A percentile compares a stretch with the other conserved stretches of the same genome.
These are phyloP conservation scores for Latrodectus geometricus DNA, from an alignment of 1,140 invertebrate genomes.

Conservation along the genomic window DNA sequence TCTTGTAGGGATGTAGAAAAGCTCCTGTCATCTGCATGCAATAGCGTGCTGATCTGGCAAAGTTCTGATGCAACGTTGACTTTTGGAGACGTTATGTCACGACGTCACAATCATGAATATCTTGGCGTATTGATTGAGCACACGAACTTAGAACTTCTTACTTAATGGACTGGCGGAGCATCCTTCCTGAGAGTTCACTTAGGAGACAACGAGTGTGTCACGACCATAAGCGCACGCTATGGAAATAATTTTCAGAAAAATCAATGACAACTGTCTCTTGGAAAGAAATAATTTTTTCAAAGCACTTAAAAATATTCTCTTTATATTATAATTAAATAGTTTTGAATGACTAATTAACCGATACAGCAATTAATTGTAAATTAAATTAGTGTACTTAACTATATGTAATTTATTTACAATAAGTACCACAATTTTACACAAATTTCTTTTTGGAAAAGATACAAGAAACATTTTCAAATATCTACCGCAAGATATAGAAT, in stretches of 20 bases:
- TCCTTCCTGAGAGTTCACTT: constrained; percentile 28
- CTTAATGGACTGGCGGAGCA: constrained; percentile 11
- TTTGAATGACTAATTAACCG: no score
- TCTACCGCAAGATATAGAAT: no score
- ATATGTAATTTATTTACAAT: no score
- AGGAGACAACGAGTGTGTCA: constrained; percentile 26
- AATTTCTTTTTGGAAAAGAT: no score
- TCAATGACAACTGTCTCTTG: no score
- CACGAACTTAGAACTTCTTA: constrained; percentile 34
- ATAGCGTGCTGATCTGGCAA: constrained; percentile 31
- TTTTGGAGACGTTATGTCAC: constrained; percentile 42
- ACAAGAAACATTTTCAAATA: no score
- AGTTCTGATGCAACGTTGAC: constrained; percentile 10
- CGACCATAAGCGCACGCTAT: constrained; percentile 21
- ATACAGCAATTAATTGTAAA: no score
- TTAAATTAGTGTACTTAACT: no score
- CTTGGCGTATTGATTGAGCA: constrained; percentile 43
- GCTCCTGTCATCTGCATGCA: constrained; percentile 12
- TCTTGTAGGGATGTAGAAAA: not conserved
- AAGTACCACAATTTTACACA: no score
- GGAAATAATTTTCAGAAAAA: not conserved
- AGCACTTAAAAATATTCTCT: no score
- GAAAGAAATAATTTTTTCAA: no score
- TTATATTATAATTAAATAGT: no score
- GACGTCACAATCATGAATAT: constrained; percentile 47